Evolutionary conservation across 2,888 invertebrate species (phyloP).

Genomic region (Apamea anceps): DNA sequence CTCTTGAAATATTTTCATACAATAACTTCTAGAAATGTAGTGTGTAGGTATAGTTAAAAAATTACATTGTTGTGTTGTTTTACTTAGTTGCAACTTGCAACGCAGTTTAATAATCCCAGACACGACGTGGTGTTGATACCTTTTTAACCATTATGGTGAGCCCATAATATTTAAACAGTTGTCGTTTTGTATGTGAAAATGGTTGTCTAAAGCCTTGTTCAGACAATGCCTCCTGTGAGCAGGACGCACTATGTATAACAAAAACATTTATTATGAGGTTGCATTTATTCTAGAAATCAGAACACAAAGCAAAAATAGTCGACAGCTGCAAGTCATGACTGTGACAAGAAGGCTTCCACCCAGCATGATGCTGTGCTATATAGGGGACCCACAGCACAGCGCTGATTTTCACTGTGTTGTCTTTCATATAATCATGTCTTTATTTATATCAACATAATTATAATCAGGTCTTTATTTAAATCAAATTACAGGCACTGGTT

Average conservation of each 20-base stretch:
- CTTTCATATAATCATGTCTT: too few species aligned
- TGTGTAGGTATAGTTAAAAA: background rate
- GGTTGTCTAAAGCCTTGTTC: slow-evolving; percentile 17
- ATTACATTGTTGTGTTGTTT: background rate
- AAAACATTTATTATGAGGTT: background rate
- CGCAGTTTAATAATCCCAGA: background rate
- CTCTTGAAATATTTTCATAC: background rate
- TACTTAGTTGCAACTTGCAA: background rate
- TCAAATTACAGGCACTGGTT: too few species aligned
- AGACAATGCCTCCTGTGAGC: background rate
- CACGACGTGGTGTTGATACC: background rate
- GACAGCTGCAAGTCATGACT: too few species aligned
- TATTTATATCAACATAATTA: too few species aligned
- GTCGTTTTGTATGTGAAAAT: background rate
- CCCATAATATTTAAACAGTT: slow-evolving; percentile 32
- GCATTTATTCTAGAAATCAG: too few species aligned
- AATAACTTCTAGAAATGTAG: background rate
- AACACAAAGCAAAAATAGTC: too few species aligned
- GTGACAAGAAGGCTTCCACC: too few species aligned
- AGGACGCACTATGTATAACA: background rate
- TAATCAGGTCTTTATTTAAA: too few species aligned
- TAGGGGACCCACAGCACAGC: too few species aligned
- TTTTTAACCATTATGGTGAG: background rate
- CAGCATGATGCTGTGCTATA: too few species aligned
- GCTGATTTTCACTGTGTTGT: too few species aligned